A percentile compares a stretch with the other conserved stretches of the same genome.
phyloP scores from a whole-genome alignment of 2,888 invertebrate genomes.

The Patella ulyssiponensis region DNA sequence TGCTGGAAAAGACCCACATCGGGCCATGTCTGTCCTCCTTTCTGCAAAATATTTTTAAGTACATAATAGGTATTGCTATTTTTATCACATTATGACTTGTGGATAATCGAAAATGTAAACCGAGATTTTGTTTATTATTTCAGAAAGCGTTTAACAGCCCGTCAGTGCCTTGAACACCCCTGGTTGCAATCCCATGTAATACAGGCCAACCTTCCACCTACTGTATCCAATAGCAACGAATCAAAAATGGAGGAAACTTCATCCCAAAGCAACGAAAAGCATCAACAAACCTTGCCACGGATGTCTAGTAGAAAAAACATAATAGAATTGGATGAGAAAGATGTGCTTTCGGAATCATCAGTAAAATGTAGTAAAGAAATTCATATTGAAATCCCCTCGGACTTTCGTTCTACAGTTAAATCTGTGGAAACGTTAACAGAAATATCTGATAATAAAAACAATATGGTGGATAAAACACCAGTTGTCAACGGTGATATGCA shows the following conservation, averaged over 20 bases:
- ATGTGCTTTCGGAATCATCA: not conserved
- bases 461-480: not conserved
- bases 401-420: too few relatives aligned
- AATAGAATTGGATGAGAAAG: not conserved
- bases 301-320: not conserved
- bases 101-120: too few relatives aligned
- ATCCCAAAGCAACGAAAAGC: not conserved
- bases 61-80: too few relatives aligned
- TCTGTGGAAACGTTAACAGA: not conserved
- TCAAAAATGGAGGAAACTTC: not conserved
- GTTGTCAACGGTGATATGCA: too few relatives aligned
- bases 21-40: not conserved
- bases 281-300: not conserved
- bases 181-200: conserved; percentile 75
- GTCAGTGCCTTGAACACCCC: conserved; percentile 90
- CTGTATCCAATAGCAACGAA: conserved; percentile 4
- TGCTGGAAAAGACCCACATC: not conserved
- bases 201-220: conserved; percentile 28
- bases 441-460: not conserved
- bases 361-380: not conserved
- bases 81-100: too few relatives aligned
- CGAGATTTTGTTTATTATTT: conserved; percentile 57
- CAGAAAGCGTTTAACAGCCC: conserved; percentile 90
- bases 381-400: not conserved
- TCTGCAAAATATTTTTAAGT: too few relatives aligned